phyloP scores from a whole-genome alignment of 2,797 vertebrate species.

The Chelon auratus region DNA sequence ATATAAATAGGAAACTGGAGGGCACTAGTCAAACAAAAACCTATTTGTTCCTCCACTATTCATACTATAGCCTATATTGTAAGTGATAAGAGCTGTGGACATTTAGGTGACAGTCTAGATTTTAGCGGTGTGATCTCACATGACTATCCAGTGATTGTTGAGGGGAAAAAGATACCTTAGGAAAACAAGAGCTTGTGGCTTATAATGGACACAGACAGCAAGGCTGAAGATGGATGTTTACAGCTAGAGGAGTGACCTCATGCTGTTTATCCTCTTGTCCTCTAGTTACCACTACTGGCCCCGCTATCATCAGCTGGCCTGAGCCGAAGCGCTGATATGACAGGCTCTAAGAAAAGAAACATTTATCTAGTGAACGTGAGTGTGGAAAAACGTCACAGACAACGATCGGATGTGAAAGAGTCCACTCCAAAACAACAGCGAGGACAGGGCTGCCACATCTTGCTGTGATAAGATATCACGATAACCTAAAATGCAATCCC shows the following conservation, averaged over 20 bases:
- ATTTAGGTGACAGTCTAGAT: constrained; percentile 13
- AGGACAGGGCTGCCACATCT: neutral
- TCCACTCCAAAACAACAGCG: constrained; percentile 1
- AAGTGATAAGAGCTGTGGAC: constrained; percentile 13
- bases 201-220: constrained; percentile 41
- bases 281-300: constrained; percentile 29
- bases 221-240: constrained; percentile 62
- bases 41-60: constrained; percentile 23
- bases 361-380: neutral
- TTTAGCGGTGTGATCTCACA: constrained; percentile 5
- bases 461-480: neutral
- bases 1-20: constrained; percentile 23
- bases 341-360: constrained; percentile 30
- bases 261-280: constrained; percentile 44
- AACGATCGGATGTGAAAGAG: neutral
- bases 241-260: constrained; percentile 33
- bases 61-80: constrained; percentile 6
- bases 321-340: constrained; percentile 16
- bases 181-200: constrained; percentile 8
- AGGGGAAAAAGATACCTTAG: neutral
- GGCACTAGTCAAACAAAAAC: constrained; percentile 28
- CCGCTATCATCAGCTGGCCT: constrained; percentile 24
- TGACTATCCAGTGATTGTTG: constrained; percentile 9
- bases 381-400: too few species aligned
- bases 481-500: constrained; percentile 40